Conservation (phyloP, 1,140 invertebrate genomes). For the Drusus annulatus region DNA sequence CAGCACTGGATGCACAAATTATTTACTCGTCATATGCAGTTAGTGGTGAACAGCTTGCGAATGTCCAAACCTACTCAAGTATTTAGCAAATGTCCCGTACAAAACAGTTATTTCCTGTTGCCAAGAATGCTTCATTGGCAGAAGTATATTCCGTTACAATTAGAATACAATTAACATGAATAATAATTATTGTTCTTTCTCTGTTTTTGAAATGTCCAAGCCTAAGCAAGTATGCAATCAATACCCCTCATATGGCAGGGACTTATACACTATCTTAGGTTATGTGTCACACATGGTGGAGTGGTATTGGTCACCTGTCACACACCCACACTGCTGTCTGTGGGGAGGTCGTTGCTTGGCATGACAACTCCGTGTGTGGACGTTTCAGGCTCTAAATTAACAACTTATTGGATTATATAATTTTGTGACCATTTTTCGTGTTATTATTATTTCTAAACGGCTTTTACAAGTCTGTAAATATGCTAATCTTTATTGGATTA, state of each 20-base stretch:
- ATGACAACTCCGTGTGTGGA: background rate
- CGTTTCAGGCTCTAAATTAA: background rate
- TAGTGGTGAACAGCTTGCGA: no score
- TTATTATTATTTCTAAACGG: no score
- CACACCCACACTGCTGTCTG: slow-evolving; percentile 11
- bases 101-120: no score
- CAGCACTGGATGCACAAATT: no score
- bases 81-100: no score
- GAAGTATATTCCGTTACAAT: no score
- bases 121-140: no score
- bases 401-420: slow-evolving; percentile 11
- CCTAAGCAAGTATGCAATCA: slow-evolving; percentile 11
- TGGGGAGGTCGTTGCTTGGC: slow-evolving; percentile 41
- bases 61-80: no score
- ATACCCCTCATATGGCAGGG: slow-evolving; percentile 28
- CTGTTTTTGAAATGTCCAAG: slow-evolving; percentile 5
- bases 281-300: slow-evolving; percentile 10
- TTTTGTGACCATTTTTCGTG: background rate
- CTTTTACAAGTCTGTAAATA: no score
- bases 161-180: no score
- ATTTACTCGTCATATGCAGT: no score
- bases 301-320: background rate
- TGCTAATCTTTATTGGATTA: no score
- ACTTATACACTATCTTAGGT: slow-evolving; percentile 36
- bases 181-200: background rate